phyloP scores from a whole-genome alignment of 2,797 vertebrate species.

The Aselliscus stoliczkanus region DNA sequence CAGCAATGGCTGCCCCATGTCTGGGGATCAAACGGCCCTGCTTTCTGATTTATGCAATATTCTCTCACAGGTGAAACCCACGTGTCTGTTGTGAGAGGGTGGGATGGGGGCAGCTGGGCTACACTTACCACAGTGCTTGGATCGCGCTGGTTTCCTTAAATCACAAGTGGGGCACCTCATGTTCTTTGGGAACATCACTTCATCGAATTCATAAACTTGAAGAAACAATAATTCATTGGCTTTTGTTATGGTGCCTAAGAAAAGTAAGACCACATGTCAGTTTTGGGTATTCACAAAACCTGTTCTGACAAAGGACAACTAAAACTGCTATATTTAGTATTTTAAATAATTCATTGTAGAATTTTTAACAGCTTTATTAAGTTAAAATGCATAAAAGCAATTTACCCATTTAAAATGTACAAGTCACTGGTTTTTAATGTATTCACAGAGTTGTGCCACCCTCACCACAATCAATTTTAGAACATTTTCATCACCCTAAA shows the following conservation, averaged over 20 bases:
- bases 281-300: background rate
- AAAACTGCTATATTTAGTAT: background rate
- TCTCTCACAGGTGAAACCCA: background rate
- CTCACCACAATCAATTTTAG: background rate
- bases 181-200: slow-evolving; percentile 86
- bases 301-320: background rate
- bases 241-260: slow-evolving; percentile 88
- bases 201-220: slow-evolving; percentile 88
- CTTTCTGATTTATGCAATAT: rapidly evolving
- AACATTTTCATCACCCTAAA: background rate
- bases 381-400: background rate
- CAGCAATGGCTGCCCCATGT: background rate
- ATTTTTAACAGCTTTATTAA: background rate
- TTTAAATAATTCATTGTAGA: background rate
- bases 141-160: slow-evolving; percentile 91
- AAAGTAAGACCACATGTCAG: background rate
- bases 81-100: rapidly evolving
- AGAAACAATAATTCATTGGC: slow-evolving; percentile 82
- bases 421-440: background rate
- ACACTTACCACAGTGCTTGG: slow-evolving; percentile 95
- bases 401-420: background rate
- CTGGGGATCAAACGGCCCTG: background rate
- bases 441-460: background rate
- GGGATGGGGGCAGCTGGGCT: rapidly evolving
- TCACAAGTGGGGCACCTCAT: slow-evolving; percentile 86